Base-by-base conservation (phyloP, 2,797 vertebrate species). In the Pipistrellus nathusii region DNA sequence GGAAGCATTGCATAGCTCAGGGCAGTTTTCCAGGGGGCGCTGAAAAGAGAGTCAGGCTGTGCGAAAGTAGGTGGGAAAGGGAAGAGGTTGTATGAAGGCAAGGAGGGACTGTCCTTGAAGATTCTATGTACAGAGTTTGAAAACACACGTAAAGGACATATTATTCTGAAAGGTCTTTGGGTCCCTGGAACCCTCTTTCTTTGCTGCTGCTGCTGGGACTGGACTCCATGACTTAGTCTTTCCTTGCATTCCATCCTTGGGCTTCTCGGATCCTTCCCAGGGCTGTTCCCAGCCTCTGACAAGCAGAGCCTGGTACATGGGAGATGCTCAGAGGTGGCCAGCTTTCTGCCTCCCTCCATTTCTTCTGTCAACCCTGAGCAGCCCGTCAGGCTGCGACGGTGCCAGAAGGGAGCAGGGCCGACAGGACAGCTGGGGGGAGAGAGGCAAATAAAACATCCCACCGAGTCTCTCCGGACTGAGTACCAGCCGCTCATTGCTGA, bases 401-500 rank as follows among this genome's bases (percentile, higher is more conserved):
- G 81, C 80, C 84, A 51, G 71, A 32, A 57, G 3, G n/a, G 46
- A 77, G 80, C 41, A 9, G 84, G 32, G n/a, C 77, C 46, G 51
- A 38, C 73, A 88, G 92, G 83, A 80, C 66, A 51, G 41, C 44
- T 8, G 1, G 3, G 17, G 30, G 53, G 71, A 11, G 35, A 30
- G 48, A n/a, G 57, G 76, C 93, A 84, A 85, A 73, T 80, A 35
- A 73, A 90, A 72, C 93, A 55, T 46, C 78, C 90, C 93, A 59
- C 88, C 2, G 48, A 78, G 88, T 73, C 95, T 57, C 78, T 75
- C 82, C 15, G 85, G 90, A 51, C 88, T 0, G 32, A 81, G 80
- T 2, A 35, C 87, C 85, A 90, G 94, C 80, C 62, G 1, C 57
- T 78, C 91, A 20, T 0, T 73, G 93, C 96, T 96, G 95, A 96